Evolutionary conservation across 1,140 invertebrate species (phyloP).

Genomic region (Batillaria attramentaria): DNA sequence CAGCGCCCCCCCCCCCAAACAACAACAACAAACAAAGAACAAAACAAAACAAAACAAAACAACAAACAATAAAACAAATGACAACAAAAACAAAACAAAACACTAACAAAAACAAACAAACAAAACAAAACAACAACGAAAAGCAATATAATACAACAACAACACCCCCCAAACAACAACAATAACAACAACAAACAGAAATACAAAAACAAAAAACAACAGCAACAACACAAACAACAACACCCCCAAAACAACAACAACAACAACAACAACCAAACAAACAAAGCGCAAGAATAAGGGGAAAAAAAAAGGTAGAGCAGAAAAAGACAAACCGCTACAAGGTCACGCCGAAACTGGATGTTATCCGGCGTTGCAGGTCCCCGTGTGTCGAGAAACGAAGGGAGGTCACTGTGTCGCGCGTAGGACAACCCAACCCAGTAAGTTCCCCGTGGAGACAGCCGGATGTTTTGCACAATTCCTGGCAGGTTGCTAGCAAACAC

Average conservation of each 20-base stretch:
- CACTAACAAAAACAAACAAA: background rate
- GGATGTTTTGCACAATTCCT: conserved; percentile 79
- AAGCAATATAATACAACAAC: background rate
- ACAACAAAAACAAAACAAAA: background rate
- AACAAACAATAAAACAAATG: background rate
- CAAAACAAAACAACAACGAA: background rate
- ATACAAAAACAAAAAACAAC: background rate
- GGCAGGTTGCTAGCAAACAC: conserved; percentile 57
- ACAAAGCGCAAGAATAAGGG: too few species aligned
- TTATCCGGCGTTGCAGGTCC: too few species aligned
- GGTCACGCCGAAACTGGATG: too few species aligned
- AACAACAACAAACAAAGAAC: too few species aligned
- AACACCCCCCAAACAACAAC: background rate
- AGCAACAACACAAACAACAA: too few species aligned
- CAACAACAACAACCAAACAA: too few species aligned
- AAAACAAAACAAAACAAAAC: background rate
- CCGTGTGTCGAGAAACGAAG: conserved; percentile 17
- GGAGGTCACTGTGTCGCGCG: conserved; percentile 51
- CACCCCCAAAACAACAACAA: too few species aligned
- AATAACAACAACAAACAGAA: too few species aligned
- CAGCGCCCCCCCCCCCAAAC: too few species aligned
- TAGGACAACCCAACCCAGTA: conserved; percentile 78
- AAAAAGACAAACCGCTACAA: too few species aligned
- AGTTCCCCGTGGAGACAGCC: conserved; percentile 79
- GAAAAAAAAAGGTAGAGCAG: too few species aligned